Percentiles rank a stretch among this genome's conserved stretches.
Conservation (phyloP, 2,888 invertebrate genomes). For the Scotopteryx bipunctaria region DNA sequence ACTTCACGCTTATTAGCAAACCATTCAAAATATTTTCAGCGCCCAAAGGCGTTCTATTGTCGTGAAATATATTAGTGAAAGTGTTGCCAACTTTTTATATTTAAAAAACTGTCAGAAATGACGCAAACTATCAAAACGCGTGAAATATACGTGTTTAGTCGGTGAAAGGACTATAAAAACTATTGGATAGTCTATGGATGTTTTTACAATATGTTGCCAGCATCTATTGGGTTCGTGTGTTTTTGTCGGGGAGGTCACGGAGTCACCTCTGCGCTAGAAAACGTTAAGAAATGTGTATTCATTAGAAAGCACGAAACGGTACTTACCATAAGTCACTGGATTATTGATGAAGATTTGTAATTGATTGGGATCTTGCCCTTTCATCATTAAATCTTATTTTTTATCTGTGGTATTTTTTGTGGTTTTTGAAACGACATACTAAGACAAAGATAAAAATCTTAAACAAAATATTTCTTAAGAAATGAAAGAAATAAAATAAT, state of each 20-base stretch:
- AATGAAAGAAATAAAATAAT: no score
- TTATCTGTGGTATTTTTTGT: background rate
- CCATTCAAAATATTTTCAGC: conserved; percentile 56
- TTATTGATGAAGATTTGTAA: conserved; percentile 17
- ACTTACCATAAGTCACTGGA: conserved; percentile 13
- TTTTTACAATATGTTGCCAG: conserved; percentile 41
- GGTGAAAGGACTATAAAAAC: conserved; percentile 47
- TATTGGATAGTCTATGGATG: conserved; percentile 31
- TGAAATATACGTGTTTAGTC: conserved; percentile 32
- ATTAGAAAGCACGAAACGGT: conserved; percentile 53
- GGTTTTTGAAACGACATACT: no score
- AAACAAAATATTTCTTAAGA: no score
- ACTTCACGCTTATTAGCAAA: conserved; percentile 58
- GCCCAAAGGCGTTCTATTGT: conserved; percentile 63
- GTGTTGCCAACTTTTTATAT: conserved; percentile 56
- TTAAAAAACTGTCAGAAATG: conserved; percentile 56
- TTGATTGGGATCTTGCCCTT: conserved; percentile 10
- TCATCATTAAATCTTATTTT: conserved; percentile 1
- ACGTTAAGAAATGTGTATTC: conserved; percentile 44
- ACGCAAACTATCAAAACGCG: conserved; percentile 46
- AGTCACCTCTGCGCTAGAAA: conserved; percentile 65
- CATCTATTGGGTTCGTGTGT: conserved; percentile 48
- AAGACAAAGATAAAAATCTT: no score
- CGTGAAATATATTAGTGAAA: conserved; percentile 63
- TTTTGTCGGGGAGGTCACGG: conserved; percentile 50